Evolutionary conservation across 2,113 vertebrate genomes (phyloP), one percentile per base, ranked within the genome.

Genomic region (Phyllopteryx taeniolatus): DNA sequence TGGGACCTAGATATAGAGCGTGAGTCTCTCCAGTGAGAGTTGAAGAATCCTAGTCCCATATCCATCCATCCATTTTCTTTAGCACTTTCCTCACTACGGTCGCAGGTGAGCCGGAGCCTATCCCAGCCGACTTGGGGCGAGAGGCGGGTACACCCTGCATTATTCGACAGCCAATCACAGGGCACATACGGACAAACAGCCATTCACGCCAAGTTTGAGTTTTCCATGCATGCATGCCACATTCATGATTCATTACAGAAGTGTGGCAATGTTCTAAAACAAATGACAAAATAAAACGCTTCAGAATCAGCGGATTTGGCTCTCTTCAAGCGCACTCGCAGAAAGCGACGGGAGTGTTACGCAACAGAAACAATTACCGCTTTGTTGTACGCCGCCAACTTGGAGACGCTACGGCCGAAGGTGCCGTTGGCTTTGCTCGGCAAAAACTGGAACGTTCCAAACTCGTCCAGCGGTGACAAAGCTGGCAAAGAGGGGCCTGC

Each of bases 361-460:
- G 31, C n/a, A 66, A 4, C 5, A 71, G 9, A 70, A 67, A 64
- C 4, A 71, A 13, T 78, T 91, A 91, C 90, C 88, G 0, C 2
- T 88, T 72, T 90, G 69, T 0, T 79, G 76, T 11, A 49, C 66
- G 43, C 39, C 3, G 62, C 0, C 9, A 70, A 74, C 31, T 5
- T 42, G 56, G 85, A 79, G 42, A 0, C 73, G 81, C 17, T 51
- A 66, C 22, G 77, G 31, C 19, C 39, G 65, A 72, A 79, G 59
- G 17, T 70, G 49, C 66, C 79, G 42, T 85, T 89, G 13, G 68
- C 2, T 54, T 80, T 91, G 71, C 64, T 2, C 10, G 91, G 87
- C 27, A 84, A 44, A 71, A 88, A 91, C 84, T 76, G 87, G 86
- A 90, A 92, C 0, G 74, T 13, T 43, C 70, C 68, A 63, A 85